A percentile compares a stretch with the other conserved stretches of the same genome.
Evolutionary conservation across 1,140 invertebrate species (phyloP).

Genomic region (Achroia grisella): DNA sequence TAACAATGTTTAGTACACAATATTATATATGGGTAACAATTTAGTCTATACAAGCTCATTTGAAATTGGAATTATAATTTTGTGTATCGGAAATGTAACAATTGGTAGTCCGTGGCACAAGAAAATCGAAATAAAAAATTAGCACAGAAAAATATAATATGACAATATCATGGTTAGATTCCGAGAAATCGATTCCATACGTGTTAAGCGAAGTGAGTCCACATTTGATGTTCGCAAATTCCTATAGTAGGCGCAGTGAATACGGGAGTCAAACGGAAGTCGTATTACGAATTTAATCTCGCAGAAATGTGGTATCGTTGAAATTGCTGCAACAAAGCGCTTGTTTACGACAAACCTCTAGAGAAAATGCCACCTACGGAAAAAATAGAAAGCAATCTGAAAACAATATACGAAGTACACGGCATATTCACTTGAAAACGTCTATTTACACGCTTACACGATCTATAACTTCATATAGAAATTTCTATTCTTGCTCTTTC

Average conservation of each 20-base stretch:
- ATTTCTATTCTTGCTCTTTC: too few relatives aligned
- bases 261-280: slow-evolving; percentile 47
- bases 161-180: neutral
- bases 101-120: too few relatives aligned
- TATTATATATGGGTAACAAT: too few relatives aligned
- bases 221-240: slow-evolving; percentile 6
- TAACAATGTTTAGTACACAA: too few relatives aligned
- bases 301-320: slow-evolving; percentile 59
- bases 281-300: slow-evolving; percentile 69
- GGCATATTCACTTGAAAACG: too few relatives aligned
- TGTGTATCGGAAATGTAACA: too few relatives aligned
- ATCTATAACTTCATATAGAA: too few relatives aligned
- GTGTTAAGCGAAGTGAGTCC: neutral
- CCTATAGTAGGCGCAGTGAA: slow-evolving; percentile 37
- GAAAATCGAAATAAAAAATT: too few relatives aligned
- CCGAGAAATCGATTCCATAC: slow-evolving; percentile 5
- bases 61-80: too few relatives aligned
- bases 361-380: slow-evolving; percentile 28
- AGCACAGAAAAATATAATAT: slow-evolving; percentile 13
- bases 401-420: slow-evolving; percentile 5
- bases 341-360: slow-evolving; percentile 53
- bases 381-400: slow-evolving; percentile 40
- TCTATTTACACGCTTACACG: too few relatives aligned
- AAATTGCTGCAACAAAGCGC: slow-evolving; percentile 50
- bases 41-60: too few relatives aligned